Conservation (phyloP, 2,888 invertebrate genomes). For the Cheilosia grossa region DNA sequence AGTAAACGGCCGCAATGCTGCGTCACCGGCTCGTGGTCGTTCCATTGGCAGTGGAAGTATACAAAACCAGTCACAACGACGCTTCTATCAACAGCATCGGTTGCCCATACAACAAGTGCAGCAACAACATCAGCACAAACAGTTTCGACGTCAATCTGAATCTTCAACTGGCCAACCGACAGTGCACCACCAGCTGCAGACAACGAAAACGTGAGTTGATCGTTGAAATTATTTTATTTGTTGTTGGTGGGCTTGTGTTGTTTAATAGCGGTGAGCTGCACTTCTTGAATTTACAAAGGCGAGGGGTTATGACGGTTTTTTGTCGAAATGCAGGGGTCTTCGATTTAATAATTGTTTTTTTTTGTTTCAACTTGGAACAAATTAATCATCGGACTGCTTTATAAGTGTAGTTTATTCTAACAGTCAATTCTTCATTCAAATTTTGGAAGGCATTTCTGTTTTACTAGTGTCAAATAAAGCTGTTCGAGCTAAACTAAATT, state of each 20-base stretch:
- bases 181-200: constrained; percentile 70
- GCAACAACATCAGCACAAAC: constrained; percentile 74
- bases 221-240: constrained; percentile 13
- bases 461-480: too few species aligned
- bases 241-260: constrained; percentile 1
- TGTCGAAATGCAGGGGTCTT: too few species aligned
- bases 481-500: too few species aligned
- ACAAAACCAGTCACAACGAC: constrained; percentile 47
- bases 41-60: constrained; percentile 59
- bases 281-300: constrained; percentile 3
- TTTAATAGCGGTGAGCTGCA: neutral
- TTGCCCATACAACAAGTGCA: constrained; percentile 64
- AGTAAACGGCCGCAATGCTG: constrained; percentile 41
- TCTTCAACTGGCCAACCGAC: constrained; percentile 45
- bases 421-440: too few species aligned
- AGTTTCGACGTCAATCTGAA: constrained; percentile 62
- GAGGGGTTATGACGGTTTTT: too few species aligned
- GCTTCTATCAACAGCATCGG: constrained; percentile 67
- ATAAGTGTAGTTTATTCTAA: too few species aligned
- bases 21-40: constrained; percentile 60
- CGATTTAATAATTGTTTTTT: too few species aligned
- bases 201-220: constrained; percentile 81
- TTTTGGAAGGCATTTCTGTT: too few species aligned
- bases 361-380: too few species aligned
- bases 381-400: too few species aligned